phyloP scores from a whole-genome alignment of 2,797 vertebrate species.

The Sebastes diploproa region DNA sequence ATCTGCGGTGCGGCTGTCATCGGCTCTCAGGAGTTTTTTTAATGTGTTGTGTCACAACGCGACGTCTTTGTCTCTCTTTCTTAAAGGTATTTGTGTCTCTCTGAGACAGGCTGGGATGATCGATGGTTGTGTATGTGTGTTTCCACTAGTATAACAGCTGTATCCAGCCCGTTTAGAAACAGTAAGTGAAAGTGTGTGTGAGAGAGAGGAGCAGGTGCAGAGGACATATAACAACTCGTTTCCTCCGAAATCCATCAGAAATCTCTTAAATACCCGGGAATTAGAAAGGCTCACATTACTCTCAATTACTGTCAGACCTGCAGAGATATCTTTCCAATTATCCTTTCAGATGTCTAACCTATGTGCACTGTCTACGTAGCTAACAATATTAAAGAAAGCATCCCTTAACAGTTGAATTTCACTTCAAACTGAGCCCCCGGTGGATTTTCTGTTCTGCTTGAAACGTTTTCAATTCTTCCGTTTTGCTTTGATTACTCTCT shows the following conservation, averaged over 20 bases:
- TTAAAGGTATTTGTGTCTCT: slow-evolving; percentile 37
- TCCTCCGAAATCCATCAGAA: slow-evolving; percentile 66
- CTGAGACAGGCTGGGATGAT: slow-evolving; percentile 32
- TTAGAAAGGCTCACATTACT: slow-evolving; percentile 71
- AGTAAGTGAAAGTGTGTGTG: slow-evolving; percentile 40
- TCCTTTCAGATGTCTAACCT: slow-evolving; percentile 40
- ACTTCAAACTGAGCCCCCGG: slow-evolving; percentile 7
- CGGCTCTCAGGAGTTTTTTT: slow-evolving; percentile 39
- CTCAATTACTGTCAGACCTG: slow-evolving; percentile 70
- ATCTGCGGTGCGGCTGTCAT: slow-evolving; percentile 41
- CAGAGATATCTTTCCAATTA: slow-evolving; percentile 48
- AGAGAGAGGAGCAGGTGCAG: slow-evolving; percentile 69
- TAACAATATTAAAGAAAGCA: slow-evolving; percentile 5
- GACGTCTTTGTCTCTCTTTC: slow-evolving; percentile 33
- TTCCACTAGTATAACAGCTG: slow-evolving; percentile 64
- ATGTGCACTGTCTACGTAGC: not conserved
- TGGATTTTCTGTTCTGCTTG: slow-evolving; percentile 18
- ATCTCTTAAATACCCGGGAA: slow-evolving; percentile 68
- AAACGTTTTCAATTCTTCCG: slow-evolving; percentile 33
- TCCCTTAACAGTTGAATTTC: slow-evolving; percentile 16
- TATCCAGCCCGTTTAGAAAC: slow-evolving; percentile 41
- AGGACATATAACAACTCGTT: slow-evolving; percentile 63
- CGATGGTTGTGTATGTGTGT: slow-evolving; percentile 32
- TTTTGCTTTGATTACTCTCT: slow-evolving; percentile 54
- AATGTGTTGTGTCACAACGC: slow-evolving; percentile 30